Evolutionary conservation across 2,113 vertebrate genomes (phyloP), one percentile per base, ranked within the genome.

Genomic region (Cathartes aura): DNA sequence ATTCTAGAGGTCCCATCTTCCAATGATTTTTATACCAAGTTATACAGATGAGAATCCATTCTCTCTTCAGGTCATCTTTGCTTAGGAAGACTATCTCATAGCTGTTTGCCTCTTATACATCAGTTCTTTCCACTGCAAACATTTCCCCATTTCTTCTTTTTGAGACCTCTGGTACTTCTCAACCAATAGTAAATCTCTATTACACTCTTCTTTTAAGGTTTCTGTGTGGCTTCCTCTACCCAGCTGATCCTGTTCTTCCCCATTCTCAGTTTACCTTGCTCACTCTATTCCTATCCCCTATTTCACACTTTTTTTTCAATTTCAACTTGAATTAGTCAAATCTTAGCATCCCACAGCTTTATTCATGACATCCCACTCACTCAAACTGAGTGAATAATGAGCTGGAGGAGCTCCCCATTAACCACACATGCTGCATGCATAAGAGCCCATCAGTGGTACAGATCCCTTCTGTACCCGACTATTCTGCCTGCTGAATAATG

Each of bases 391-490:
- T 16, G 45, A 81, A 48, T 36, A 15, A 79, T 4, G 19, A 81
- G n/a, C 26, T 29, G 20, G 27, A 45, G 47, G 24, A 78, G 42
- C 20, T 74, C 22, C 42, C 30, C 24, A 45, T 24, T 19, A 60
- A 52, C 15, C 56, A 58, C 1, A 36, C 8, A 11, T 3, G 2
- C 48, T 34, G 15, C 27, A 56, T 4, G 13, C 2, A 0, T 21
- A 80, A 76, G 20, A 91, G 12, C 14, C 40, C 38, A 52, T 24
- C 23, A 30, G 34, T 42, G 21, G 30, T 21, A 42, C 15, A 73
- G 56, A 56, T 6, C 20, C 20, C 14, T 63, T 26, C 55, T 85
- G 38, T 38, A 38, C 43, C 42, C 1, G 4, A 40, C 55, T 48
- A 5, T 13, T 56, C 21, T 58, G 36, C 24, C 48, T 60, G 21